These are phyloP conservation scores for Melanotaenia nigrans DNA, from an alignment of 2,797 vertebrate species.

Conservation along the genomic window DNA sequence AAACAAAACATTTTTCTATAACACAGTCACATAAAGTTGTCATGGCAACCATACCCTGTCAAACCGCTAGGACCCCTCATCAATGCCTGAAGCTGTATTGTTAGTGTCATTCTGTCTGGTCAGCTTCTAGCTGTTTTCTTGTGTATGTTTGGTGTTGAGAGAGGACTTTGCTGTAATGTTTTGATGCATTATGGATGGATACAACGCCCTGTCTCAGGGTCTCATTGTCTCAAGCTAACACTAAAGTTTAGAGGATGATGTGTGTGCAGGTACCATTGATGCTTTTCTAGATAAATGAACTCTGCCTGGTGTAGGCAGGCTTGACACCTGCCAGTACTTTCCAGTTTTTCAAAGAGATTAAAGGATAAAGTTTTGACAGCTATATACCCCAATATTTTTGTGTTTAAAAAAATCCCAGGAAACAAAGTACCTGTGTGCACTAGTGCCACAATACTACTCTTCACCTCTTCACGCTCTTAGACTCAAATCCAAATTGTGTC, in stretches of 20 bases:
- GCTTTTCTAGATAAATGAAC: conserved; percentile 9
- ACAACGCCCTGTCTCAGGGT: background rate
- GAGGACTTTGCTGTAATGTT: background rate
- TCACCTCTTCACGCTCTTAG: background rate
- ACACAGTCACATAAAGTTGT: background rate
- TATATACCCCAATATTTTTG: background rate
- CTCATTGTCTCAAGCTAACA: background rate
- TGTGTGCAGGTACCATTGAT: background rate
- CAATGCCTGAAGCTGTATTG: background rate
- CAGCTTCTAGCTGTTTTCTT: background rate
- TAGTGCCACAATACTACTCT: background rate
- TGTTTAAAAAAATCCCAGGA: conserved; percentile 3
- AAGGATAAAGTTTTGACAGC: conserved; percentile 5
- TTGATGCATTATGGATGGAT: background rate
- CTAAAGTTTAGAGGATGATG: background rate
- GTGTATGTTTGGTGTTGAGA: background rate
- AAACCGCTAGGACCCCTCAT: background rate
- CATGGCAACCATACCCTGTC: background rate
- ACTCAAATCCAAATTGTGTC: background rate
- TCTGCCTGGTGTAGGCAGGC: background rate
- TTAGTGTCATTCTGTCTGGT: background rate
- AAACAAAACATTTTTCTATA: background rate
- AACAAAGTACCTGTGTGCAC: conserved; percentile 2
- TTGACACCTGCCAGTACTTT: conserved; percentile 10
- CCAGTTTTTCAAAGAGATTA: conserved; percentile 7